These are phyloP conservation scores for Pterois miles DNA, from an alignment of 2,797 vertebrate genomes.

Conservation along the genomic window DNA sequence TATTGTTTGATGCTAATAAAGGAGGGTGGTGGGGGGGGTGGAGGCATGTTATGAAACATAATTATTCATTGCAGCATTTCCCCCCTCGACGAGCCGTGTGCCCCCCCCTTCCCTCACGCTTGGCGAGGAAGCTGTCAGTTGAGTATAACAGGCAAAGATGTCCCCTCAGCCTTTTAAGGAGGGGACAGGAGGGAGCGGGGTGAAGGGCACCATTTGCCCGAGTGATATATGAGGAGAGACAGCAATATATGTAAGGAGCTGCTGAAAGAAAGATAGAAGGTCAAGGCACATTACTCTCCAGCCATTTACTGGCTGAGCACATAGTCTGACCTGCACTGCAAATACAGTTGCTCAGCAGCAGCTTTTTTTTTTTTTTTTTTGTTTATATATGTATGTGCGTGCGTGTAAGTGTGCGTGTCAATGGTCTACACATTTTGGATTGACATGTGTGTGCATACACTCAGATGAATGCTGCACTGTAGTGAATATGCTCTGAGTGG, in stretches of 20 bases:
- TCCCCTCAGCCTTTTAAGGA: slow-evolving; percentile 79
- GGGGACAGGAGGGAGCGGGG: slow-evolving; percentile 67
- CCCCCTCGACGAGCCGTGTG: slow-evolving; percentile 42
- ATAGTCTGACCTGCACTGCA: slow-evolving; percentile 71
- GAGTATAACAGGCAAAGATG: slow-evolving; percentile 72
- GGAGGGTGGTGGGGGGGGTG: slow-evolving; percentile 44
- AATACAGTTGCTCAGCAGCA: slow-evolving; percentile 75
- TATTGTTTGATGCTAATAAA: slow-evolving; percentile 81
- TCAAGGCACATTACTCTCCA: slow-evolving; percentile 81
- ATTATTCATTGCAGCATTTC: slow-evolving; percentile 78
- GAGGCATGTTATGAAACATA: slow-evolving; percentile 72
- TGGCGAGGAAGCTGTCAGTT: slow-evolving; percentile 68
- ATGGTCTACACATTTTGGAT: slow-evolving; percentile 78
- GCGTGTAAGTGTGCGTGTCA: slow-evolving; percentile 52
- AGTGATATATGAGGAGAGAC: slow-evolving; percentile 81
- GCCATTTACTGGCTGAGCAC: slow-evolving; percentile 77
- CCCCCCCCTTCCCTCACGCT: slow-evolving; percentile 41
- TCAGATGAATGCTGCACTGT: slow-evolving; percentile 80
- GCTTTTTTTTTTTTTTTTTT: slow-evolving; percentile 10
- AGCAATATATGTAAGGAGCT: slow-evolving; percentile 80
- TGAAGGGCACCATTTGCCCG: slow-evolving; percentile 79
- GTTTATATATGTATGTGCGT: slow-evolving; percentile 36
- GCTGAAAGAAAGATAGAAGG: slow-evolving; percentile 84
- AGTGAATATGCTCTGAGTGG: slow-evolving; percentile 70
- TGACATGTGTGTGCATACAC: slow-evolving; percentile 68